Conservation (phyloP, 2,888 invertebrate species). For the Cosmorhoe ocellata region DNA sequence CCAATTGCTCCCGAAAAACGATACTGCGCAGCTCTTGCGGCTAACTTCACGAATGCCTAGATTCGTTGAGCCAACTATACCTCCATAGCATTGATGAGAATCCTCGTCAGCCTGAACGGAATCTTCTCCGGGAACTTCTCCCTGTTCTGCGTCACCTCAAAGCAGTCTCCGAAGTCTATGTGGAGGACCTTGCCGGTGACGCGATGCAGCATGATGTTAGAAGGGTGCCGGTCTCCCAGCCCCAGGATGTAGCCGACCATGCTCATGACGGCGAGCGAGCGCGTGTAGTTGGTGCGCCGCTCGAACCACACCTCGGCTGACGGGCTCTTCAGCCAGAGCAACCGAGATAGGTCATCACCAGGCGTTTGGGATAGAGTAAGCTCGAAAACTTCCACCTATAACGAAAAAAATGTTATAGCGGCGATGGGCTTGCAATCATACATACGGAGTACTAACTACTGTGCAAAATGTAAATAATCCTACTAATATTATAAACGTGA, state of each 20-base stretch:
- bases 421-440: too few relatives aligned
- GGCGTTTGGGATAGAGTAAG: conserved; percentile 96
- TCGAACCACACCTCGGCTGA: conserved; percentile 99
- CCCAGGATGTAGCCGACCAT: conserved; percentile 99
- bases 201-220: conserved; percentile 98
- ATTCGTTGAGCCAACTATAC: too few relatives aligned
- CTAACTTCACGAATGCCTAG: too few relatives aligned
- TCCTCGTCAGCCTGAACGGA: conserved; percentile 97
- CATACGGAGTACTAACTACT: too few relatives aligned
- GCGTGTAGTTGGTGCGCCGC: conserved; percentile 97
- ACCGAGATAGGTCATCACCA: conserved; percentile 95
- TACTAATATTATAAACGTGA: too few relatives aligned
- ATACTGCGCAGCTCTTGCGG: too few relatives aligned
- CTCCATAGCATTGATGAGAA: conserved; percentile 99
- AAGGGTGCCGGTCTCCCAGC: conserved; percentile 98
- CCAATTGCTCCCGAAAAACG: too few relatives aligned
- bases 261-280: conserved; percentile 98
- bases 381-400: conserved; percentile 95
- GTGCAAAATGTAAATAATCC: too few relatives aligned
- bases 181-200: conserved; percentile 98
- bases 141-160: conserved; percentile 98
- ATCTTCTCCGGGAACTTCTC: conserved; percentile 99
- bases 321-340: conserved; percentile 98
- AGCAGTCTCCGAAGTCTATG: conserved; percentile 99
- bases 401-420: neutral